These are phyloP conservation scores for Cheilosia impressa DNA, from an alignment of 2,888 invertebrate genomes.

Conservation along the genomic window DNA sequence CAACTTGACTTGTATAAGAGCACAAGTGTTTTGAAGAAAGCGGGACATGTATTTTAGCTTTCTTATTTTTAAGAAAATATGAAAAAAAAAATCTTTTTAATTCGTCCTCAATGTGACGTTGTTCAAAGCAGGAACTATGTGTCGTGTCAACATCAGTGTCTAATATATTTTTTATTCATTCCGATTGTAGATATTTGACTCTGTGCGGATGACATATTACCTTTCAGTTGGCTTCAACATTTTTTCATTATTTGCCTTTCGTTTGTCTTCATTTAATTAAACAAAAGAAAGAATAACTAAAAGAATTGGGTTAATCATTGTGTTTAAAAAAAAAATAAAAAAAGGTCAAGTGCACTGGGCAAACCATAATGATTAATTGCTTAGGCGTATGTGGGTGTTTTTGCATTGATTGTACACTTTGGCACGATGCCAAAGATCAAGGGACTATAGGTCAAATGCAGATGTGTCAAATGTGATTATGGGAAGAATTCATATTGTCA, in stretches of 20 bases:
- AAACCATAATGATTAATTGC: constrained; percentile 48
- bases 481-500: not conserved
- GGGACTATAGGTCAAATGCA: constrained; percentile 54
- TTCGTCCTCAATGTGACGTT: not conserved
- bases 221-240: constrained; percentile 30
- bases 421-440: constrained; percentile 61
- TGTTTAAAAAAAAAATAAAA: not conserved
- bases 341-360: constrained; percentile 19
- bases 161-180: constrained; percentile 51
- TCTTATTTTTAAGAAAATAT: not conserved
- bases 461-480: constrained; percentile 37
- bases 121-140: not conserved
- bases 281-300: not conserved
- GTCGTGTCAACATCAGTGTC: constrained; percentile 17
- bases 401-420: constrained; percentile 32
- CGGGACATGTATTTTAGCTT: not conserved
- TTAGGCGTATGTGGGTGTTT: constrained; percentile 4
- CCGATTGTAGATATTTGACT: constrained; percentile 38
- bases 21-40: constrained; percentile 5
- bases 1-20: not conserved
- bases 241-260: constrained; percentile 13
- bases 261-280: not conserved
- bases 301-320: constrained; percentile 3
- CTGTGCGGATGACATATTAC: constrained; percentile 35
- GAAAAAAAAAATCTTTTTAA: constrained; percentile 1